Evolutionary conservation across 2,888 invertebrate genomes (phyloP), one percentile per base, ranked within the genome.

Genomic region (Epistrophella euchroma): DNA sequence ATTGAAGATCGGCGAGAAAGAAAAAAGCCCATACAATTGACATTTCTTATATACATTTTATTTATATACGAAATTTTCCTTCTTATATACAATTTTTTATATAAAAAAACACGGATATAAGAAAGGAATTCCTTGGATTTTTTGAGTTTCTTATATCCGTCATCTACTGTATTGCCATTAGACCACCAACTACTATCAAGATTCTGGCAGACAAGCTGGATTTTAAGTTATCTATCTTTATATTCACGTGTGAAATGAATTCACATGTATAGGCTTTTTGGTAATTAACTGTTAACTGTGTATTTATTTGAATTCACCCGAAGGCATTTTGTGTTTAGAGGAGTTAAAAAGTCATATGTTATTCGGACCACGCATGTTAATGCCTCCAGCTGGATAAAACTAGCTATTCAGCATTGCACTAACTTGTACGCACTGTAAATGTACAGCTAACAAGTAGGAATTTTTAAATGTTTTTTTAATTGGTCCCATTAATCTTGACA

Each of bases 101-200:
- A n/a, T n/a, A n/a, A n/a, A n/a, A n/a, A n/a, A n/a, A n/a, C n/a
- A n/a, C n/a, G n/a, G n/a, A n/a, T n/a, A n/a, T n/a, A n/a, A n/a
- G n/a, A n/a, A n/a, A n/a, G n/a, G n/a, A n/a, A n/a, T n/a, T n/a
- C n/a, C n/a, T n/a, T n/a, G n/a, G n/a, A n/a, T n/a, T n/a, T n/a
- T n/a, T n/a, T n/a, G n/a, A n/a, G n/a, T n/a, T n/a, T n/a, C n/a
- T n/a, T n/a, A n/a, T n/a, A n/a, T n/a, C n/a, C n/a, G n/a, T n/a
- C n/a, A n/a, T n/a, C n/a, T n/a, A n/a, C n/a, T n/a, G n/a, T n/a
- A 47, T 40, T 17, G 22, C 7, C 62, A 43, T 4, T 9, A 32
- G 68, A 82, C 43, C 58, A 47, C 13, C 62, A 74, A 25, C 32
- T n/a, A 25, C n/a, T 19, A 37, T 32, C 25, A 17, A 45, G 17